Evolutionary conservation across 2,888 invertebrate species (phyloP).

Genomic region (Amiota minor): DNA sequence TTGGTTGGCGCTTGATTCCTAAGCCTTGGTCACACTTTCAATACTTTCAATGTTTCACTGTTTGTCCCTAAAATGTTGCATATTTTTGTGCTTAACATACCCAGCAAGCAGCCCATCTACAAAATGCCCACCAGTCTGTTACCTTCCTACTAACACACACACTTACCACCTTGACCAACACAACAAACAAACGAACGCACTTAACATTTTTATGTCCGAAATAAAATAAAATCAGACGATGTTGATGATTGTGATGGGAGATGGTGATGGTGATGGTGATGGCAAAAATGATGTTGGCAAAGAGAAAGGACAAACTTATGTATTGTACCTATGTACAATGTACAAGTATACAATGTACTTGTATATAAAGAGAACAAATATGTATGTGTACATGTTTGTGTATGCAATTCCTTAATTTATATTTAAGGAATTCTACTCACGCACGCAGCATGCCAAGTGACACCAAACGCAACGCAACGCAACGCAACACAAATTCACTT

Average conservation of each 20-base stretch:
- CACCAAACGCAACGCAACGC: neutral
- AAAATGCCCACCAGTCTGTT: neutral
- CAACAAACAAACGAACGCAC: conserved; percentile 45
- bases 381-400: conserved; percentile 4
- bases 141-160: neutral
- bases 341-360: too few species aligned
- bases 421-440: conserved; percentile 51
- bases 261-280: too few species aligned
- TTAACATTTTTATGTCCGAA: conserved; percentile 60
- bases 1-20: too few species aligned
- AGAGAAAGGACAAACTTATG: too few species aligned
- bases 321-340: too few species aligned
- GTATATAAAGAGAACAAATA: neutral
- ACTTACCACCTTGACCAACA: neutral
- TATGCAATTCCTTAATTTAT: conserved; percentile 41
- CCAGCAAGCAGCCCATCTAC: too few species aligned
- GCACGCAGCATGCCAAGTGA: conserved; percentile 38
- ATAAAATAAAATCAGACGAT: conserved; percentile 14
- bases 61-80: conserved; percentile 32
- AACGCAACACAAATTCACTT: neutral
- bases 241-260: too few species aligned
- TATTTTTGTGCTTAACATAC: conserved; percentile 36
- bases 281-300: too few species aligned
- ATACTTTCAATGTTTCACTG: neutral
- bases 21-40: too few species aligned